Base-by-base conservation (phyloP, 2,797 vertebrate genomes). In the Siniperca scherzeri region DNA sequence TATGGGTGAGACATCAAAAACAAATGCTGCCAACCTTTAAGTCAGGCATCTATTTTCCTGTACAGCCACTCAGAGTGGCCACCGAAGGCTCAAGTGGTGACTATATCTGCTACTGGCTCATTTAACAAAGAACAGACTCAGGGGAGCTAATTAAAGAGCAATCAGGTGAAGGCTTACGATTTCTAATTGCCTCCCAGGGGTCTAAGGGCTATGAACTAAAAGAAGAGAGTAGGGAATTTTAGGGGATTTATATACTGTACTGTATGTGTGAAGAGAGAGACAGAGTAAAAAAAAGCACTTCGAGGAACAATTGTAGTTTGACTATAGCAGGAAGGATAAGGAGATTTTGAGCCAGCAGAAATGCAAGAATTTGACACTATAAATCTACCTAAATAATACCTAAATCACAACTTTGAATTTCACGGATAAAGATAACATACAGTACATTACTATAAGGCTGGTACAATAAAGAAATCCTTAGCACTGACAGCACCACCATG, bases 81-180 rank as follows among this genome's bases (percentile, higher is more conserved):
- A 70, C 66, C 33, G 33, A 73, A 66, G 80, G 55, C 78, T 88
- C 27, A 76, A 77, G 76, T 70, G 55, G 83, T 80, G 84, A 69
- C 87, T 86, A 3, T 70, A 57, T 77, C 72, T 77, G 53, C 53
- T 46, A 78, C 79, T 80, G 85, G 84, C 80, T 92, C 85, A 88
- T 90, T 92, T 88, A 89, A 82, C 61, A 88, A 80, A 77, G 65
- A 86, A 69, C 80, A 57, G 66, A 88, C 91, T 87, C 85, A 57
- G 67, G 90, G 92, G 93, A 90, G 82, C 91, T 95, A 87, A 94
- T 94, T 94, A 94, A 90, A 91, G 86, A 84, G 85, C 84, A 91
- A 92, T 94, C 87, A 92, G 94, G 91, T 90, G 85, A 89, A 86
- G 83, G 80, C 81, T 90, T 87, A 78, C 73, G 3, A 70, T 86